A percentile compares a stretch with the other conserved stretches of the same genome.
These are phyloP conservation scores for Drosophila mettleri DNA, from an alignment of 2,888 invertebrate species.

Conservation along the genomic window DNA sequence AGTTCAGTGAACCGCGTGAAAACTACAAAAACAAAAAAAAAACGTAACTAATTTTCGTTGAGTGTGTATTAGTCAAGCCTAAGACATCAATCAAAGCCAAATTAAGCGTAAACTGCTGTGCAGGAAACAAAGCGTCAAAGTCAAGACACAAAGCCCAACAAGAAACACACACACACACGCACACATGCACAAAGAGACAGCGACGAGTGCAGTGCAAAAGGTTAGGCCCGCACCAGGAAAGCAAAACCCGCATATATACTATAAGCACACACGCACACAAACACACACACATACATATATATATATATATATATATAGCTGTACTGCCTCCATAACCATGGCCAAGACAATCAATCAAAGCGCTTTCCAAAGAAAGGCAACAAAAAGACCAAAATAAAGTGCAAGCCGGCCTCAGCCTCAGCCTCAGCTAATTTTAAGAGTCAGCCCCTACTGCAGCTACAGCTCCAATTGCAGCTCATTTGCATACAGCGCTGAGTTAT, in stretches of 20 bases:
- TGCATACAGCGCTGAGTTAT: slow-evolving; percentile 57
- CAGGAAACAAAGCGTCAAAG: slow-evolving; percentile 67
- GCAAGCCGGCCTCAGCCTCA: slow-evolving; percentile 57
- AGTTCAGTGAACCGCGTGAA: slow-evolving; percentile 51
- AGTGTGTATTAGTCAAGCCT: slow-evolving; percentile 40
- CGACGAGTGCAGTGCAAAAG: slow-evolving; percentile 59
- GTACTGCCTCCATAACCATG: slow-evolving; percentile 34
- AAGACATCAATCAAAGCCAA: slow-evolving; percentile 78
- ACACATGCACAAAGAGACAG: slow-evolving; percentile 9
- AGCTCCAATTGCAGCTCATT: slow-evolving; percentile 61
- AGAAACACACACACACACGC: slow-evolving; percentile 14
- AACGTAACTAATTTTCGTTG: slow-evolving; percentile 51
- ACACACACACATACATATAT: neutral
- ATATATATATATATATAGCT: slow-evolving; percentile 9
- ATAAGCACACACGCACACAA: neutral
- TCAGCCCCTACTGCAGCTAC: slow-evolving; percentile 19
- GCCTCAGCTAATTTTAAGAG: slow-evolving; percentile 65
- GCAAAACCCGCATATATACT: slow-evolving; percentile 64
- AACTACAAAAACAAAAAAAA: slow-evolving; percentile 2
- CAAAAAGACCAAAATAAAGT: slow-evolving; percentile 47
- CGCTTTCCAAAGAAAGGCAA: slow-evolving; percentile 73
- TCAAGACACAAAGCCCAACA: slow-evolving; percentile 43
- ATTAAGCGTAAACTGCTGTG: slow-evolving; percentile 75
- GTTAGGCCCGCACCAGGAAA: slow-evolving; percentile 69
- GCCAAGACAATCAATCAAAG: slow-evolving; percentile 69